phyloP scores from a whole-genome alignment of 1,140 invertebrate genomes.

The Megalopta genalis region DNA sequence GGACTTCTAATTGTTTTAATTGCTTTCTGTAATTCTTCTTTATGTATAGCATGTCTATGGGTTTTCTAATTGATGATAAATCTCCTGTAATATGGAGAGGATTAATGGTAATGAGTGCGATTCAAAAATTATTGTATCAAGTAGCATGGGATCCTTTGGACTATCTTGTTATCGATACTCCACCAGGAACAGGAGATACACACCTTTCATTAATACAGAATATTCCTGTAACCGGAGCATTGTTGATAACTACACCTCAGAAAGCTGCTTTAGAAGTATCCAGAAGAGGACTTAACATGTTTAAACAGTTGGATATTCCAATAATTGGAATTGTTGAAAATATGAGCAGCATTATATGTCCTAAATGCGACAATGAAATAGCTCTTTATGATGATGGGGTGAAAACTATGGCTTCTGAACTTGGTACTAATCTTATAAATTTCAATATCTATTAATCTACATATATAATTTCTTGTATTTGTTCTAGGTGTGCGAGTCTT shows the following conservation, averaged over 20 bases:
- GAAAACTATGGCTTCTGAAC: conserved; percentile 79
- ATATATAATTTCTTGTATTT: not conserved
- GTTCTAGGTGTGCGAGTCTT: conserved; percentile 79
- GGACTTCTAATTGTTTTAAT: not conserved
- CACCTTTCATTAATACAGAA: conserved; percentile 93
- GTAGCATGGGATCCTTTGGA: conserved; percentile 91
- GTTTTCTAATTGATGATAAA: conserved; percentile 89
- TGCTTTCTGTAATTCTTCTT: conserved; percentile 12
- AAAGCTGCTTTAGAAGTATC: conserved; percentile 90
- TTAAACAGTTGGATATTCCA: conserved; percentile 88
- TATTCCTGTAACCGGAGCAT: conserved; percentile 89
- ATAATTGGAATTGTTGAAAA: conserved; percentile 92
- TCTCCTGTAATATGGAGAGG: conserved; percentile 93
- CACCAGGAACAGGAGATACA: conserved; percentile 95
- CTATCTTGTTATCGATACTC: conserved; percentile 92
- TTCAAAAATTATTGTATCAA: conserved; percentile 90
- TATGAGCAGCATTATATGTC: conserved; percentile 89
- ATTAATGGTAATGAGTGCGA: conserved; percentile 96
- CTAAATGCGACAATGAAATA: conserved; percentile 84
- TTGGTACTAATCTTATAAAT: conserved; percentile 70
- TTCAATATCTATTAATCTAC: not conserved
- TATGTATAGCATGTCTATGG: conserved; percentile 92
- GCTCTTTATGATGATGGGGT: conserved; percentile 83
- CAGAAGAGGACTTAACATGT: conserved; percentile 89
- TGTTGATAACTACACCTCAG: conserved; percentile 93